phyloP scores from a whole-genome alignment of 1,140 invertebrate genomes.

The Lepidurus couesii region DNA sequence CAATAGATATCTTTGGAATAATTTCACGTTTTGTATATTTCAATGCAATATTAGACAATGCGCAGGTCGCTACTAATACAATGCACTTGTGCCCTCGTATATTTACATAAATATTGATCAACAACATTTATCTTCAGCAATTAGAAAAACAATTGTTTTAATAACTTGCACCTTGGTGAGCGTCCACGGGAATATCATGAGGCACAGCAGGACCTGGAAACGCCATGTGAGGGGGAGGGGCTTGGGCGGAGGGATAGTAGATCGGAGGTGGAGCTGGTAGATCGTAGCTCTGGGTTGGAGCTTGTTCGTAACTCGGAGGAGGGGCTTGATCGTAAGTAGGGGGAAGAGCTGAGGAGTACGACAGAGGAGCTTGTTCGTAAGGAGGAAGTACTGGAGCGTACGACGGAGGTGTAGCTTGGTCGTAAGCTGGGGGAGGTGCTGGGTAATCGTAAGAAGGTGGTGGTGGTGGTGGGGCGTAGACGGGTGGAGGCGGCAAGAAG shows the following conservation, averaged over 20 bases:
- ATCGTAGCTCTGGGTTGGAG: background rate
- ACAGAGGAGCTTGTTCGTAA: background rate
- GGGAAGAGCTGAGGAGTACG: background rate
- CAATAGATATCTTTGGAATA: background rate
- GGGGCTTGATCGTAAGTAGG: background rate
- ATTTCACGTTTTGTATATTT: background rate
- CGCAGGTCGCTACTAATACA: conserved; percentile 2
- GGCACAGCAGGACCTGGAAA: background rate
- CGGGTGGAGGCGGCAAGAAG: background rate
- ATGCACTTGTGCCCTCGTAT: background rate
- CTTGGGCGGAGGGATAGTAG: background rate
- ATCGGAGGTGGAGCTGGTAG: background rate
- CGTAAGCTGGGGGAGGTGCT: background rate
- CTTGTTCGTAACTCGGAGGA: background rate
- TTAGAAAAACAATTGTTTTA: background rate
- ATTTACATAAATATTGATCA: background rate
- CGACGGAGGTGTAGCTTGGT: background rate
- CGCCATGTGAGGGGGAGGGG: background rate
- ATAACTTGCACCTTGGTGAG: background rate
- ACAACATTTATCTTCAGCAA: background rate
- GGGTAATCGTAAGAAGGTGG: background rate
- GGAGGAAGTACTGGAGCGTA: background rate
- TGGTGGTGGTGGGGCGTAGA: background rate
- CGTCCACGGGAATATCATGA: background rate
- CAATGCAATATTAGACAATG: background rate